Evolutionary conservation across 2,113 vertebrate genomes (phyloP), one percentile per base, ranked within the genome.

Genomic region (Dromas ardeola): DNA sequence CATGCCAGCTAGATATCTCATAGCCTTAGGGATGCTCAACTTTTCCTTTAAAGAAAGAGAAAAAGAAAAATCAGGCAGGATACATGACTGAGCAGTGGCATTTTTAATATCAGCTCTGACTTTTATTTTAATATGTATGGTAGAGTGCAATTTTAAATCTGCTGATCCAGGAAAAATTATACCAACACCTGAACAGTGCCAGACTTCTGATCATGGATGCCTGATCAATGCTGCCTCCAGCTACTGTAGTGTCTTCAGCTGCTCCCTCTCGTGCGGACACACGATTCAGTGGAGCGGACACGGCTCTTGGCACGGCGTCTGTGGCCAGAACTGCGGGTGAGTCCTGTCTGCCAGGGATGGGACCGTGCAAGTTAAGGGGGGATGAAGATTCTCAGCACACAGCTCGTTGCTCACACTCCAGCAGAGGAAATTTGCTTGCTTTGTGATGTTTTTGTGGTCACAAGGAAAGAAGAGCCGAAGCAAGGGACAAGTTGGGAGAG

Each of bases 101-200:
- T 55, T 90, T 80, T 88, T 34, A 30, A 36, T 11, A 50, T 17
- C 77, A 40, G 55, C 78, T 61, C 78, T 11, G 78, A 66, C 29
- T 59, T 74, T 63, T 26, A 81, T 32, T 81, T 74, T 66, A 81
- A 59, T 67, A 77, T 0, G 14, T 49, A 19, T 23, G 50, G 55
- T 11, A 42, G 18, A 12, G 50, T 0, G n/a, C 42, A 22, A 67
- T 55, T 69, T 59, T 4, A 91, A 92, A 94, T 49, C 73, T 93
- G 96, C 97, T 96, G 93, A 95, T 52, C n/a, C 66, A 17, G 69
- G 69, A 34, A 69, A 93, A 70, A 81, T 53, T 56, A 72, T 45
- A 71, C 71, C 83, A 95, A 78, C 62, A 67, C 62, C 88, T 91
- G 63, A 50, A 5, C 3, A 1, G 83, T 22, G 93, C 80, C 94